These are phyloP conservation scores for Heterodera filipjevi DNA, from an alignment of 2,888 invertebrate genomes.

Conservation along the genomic window DNA sequence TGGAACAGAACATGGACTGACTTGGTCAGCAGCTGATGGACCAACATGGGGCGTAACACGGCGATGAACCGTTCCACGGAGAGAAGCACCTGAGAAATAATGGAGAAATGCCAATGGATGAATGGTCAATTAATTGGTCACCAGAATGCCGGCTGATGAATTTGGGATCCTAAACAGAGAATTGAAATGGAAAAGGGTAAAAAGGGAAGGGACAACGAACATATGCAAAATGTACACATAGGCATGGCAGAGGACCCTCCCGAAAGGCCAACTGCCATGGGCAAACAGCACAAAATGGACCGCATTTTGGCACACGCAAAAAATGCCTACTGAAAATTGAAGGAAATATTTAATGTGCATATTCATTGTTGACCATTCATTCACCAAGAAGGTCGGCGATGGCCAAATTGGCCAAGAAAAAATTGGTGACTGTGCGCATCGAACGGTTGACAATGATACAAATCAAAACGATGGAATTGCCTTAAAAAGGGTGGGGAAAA, in stretches of 20 bases:
- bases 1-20: constrained; percentile 11
- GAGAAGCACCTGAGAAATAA: constrained; percentile 50
- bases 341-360: background rate
- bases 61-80: constrained; percentile 62
- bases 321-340: constrained; percentile 75
- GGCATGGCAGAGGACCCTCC: constrained; percentile 79
- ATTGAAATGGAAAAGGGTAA: background rate
- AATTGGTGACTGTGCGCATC: constrained; percentile 85
- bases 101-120: background rate
- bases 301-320: constrained; percentile 87
- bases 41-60: constrained; percentile 58
- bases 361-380: background rate
- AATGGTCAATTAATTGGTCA: constrained; percentile 67
- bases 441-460: constrained; percentile 82
- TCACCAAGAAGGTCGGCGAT: constrained; percentile 80
- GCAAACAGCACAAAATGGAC: constrained; percentile 67
- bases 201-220: constrained; percentile 14
- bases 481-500: background rate
- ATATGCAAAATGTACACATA: constrained; percentile 87
- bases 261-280: constrained; percentile 64
- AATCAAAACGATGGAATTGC: constrained; percentile 80
- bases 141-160: constrained; percentile 86
- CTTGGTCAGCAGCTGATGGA: constrained; percentile 52
- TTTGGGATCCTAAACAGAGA: constrained; percentile 72
- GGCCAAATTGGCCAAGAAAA: constrained; percentile 86